Conservation (phyloP, 2,888 invertebrate species). For the Tachystola acroxantha region DNA sequence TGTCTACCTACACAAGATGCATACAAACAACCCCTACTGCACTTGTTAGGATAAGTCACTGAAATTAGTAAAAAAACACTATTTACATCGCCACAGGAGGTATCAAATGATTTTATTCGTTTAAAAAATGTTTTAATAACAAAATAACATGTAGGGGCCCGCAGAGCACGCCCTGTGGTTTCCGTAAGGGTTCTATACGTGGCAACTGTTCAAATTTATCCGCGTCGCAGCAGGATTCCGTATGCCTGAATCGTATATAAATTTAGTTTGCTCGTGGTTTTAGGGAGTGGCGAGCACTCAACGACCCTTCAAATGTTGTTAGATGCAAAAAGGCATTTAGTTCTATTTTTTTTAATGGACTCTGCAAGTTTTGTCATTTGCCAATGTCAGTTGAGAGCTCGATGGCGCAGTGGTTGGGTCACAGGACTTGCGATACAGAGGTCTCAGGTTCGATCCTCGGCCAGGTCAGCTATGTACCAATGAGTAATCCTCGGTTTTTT, state of each 20-base stretch:
- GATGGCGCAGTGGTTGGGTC: no score
- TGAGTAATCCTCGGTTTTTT: no score
- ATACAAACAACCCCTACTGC: no score
- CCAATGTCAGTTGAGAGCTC: no score
- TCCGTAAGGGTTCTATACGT: constrained; percentile 23
- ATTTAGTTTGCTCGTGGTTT: constrained; percentile 23
- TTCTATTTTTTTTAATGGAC: no score
- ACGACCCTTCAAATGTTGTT: constrained; percentile 13
- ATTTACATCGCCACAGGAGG: constrained; percentile 28
- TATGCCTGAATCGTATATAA: constrained; percentile 16
- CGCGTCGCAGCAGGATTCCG: constrained; percentile 36
- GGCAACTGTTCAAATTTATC: constrained; percentile 46
- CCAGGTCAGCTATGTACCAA: no score
- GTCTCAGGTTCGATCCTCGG: no score
- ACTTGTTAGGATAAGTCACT: no score
- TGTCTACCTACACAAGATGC: no score
- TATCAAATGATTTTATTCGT: constrained; percentile 22
- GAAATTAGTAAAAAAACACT: no score
- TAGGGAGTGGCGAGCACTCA: constrained; percentile 20
- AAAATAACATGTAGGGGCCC: constrained; percentile 49
- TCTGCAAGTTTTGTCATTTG: no score
- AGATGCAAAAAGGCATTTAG: background rate
- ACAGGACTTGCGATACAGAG: no score
- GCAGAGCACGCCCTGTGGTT: constrained; percentile 68
- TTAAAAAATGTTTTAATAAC: constrained; percentile 43